Percentiles rank a stretch among this genome's conserved stretches.
phyloP scores from a whole-genome alignment of 2,888 invertebrate genomes.

The Drosophila tanythrix region DNA sequence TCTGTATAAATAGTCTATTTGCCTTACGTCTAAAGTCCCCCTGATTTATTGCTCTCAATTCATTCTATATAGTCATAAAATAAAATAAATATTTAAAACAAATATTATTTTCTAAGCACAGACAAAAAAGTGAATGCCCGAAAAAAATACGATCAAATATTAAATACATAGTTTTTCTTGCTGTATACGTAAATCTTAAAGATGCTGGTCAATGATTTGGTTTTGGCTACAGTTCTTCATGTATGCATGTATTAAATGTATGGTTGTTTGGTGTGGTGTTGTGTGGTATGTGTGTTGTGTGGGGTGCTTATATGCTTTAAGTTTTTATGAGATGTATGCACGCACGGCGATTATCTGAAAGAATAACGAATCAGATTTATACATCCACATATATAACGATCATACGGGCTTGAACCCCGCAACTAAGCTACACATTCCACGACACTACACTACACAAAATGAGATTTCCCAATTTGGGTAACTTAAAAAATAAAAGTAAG shows the following conservation, averaged over 20 bases:
- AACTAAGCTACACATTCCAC: slow-evolving; percentile 20
- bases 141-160: slow-evolving; percentile 17
- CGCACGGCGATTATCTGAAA: slow-evolving; percentile 76
- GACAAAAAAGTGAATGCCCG: background rate
- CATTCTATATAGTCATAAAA: slow-evolving; percentile 14
- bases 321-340: slow-evolving; percentile 73
- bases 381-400: slow-evolving; percentile 46
- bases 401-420: slow-evolving; percentile 11
- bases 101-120: background rate
- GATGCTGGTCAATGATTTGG: slow-evolving; percentile 64
- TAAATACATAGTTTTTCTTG: slow-evolving; percentile 34
- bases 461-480: background rate
- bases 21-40: slow-evolving; percentile 53
- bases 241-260: slow-evolving; percentile 6
- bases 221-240: slow-evolving; percentile 53
- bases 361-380: slow-evolving; percentile 71
- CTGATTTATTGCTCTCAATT: slow-evolving; percentile 21
- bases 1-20: slow-evolving; percentile 43
- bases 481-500: background rate
- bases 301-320: slow-evolving; percentile 18
- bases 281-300: slow-evolving; percentile 13
- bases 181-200: slow-evolving; percentile 36
- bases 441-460: slow-evolving; percentile 7
- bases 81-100: slow-evolving; percentile 11
- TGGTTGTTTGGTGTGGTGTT: slow-evolving; percentile 8